Conservation (phyloP, 2,113 vertebrate species). For the Crypturellus undulatus region DNA sequence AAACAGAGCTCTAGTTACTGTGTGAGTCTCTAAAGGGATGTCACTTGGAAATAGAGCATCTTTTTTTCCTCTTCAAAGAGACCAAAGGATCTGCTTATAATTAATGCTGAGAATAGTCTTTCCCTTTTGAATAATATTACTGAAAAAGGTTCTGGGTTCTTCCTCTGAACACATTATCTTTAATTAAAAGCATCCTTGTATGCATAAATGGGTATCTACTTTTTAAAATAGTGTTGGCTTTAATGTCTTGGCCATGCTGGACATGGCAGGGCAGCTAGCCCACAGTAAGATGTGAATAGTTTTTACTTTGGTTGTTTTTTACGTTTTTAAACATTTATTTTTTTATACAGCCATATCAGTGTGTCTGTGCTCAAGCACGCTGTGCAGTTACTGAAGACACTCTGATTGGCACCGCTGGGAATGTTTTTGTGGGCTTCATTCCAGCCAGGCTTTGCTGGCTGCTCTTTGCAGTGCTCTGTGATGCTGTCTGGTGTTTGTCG, state of each 20-base stretch:
- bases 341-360: background rate
- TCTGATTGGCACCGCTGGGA: background rate
- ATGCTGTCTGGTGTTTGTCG: background rate
- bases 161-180: background rate
- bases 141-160: constrained; percentile 15
- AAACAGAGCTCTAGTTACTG: constrained; percentile 43
- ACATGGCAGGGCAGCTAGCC: background rate
- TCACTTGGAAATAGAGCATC: constrained; percentile 12
- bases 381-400: background rate
- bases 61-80: background rate
- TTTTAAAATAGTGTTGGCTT: background rate
- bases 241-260: background rate
- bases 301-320: background rate
- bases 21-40: constrained; percentile 9
- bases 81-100: background rate
- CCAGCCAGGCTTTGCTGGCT: background rate
- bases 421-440: background rate
- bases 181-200: constrained; percentile 18
- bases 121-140: constrained; percentile 9
- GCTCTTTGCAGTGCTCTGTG: background rate
- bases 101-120: constrained; percentile 53
- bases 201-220: background rate
- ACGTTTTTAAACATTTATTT: background rate
- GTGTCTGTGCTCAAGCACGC: background rate
- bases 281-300: background rate